phyloP scores from a whole-genome alignment of 2,113 vertebrate genomes.

The Columba livia region DNA sequence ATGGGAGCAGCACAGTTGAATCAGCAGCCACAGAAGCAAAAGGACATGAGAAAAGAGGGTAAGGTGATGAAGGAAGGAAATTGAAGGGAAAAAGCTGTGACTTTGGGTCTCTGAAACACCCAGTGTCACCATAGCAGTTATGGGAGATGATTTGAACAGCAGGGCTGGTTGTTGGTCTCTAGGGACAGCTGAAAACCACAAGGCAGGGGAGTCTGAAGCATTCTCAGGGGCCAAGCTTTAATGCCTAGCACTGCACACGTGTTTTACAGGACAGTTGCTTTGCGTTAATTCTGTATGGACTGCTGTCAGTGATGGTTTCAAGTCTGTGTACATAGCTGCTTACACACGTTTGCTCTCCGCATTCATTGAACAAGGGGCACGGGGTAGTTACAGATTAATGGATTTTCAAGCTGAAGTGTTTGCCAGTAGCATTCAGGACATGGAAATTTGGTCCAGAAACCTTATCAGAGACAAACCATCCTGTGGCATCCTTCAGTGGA shows the following conservation, averaged over 20 bases:
- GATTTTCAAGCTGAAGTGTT: slow-evolving; percentile 56
- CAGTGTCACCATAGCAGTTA: neutral
- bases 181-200: neutral
- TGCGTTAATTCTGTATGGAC: slow-evolving; percentile 33
- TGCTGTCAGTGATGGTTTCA: slow-evolving; percentile 17
- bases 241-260: neutral
- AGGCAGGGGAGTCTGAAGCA: neutral
- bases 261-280: slow-evolving; percentile 45
- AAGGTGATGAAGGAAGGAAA: neutral
- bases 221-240: neutral
- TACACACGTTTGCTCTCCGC: slow-evolving; percentile 14
- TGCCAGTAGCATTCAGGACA: slow-evolving; percentile 2
- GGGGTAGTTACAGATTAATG: slow-evolving; percentile 35
- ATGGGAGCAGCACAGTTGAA: rapidly evolving
- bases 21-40: neutral
- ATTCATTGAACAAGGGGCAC: neutral
- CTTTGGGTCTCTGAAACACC: neutral
- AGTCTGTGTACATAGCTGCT: slow-evolving; percentile 31
- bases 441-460: slow-evolving; percentile 34
- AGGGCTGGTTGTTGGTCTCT: neutral
- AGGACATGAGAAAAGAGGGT: neutral
- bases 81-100: neutral
- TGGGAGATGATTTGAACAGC: neutral
- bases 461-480: slow-evolving; percentile 17
- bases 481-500: neutral